phyloP scores from a whole-genome alignment of 2,113 vertebrate genomes.

The Hydrolagus affinis region DNA sequence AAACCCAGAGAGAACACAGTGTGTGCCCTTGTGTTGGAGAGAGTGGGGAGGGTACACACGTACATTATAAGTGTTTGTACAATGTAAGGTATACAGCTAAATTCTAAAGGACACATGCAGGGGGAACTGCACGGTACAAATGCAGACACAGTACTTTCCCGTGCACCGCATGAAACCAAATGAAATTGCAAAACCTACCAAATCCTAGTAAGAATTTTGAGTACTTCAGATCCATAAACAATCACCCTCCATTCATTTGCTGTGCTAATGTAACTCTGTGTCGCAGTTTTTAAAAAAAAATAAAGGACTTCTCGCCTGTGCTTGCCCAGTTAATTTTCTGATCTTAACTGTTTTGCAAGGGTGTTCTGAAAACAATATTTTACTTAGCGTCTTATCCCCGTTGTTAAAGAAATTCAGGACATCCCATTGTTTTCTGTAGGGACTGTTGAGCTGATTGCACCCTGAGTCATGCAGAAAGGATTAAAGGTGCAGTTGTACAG shows the following conservation, averaged over 20 bases:
- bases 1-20: background rate
- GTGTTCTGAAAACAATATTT: background rate
- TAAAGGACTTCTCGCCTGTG: no score
- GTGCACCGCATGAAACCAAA: background rate
- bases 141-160: no score
- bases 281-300: background rate
- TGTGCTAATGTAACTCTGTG: background rate
- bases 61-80: background rate
- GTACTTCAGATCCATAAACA: no score
- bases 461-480: slow-evolving; percentile 26
- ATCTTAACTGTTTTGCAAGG: background rate
- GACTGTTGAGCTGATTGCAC: slow-evolving; percentile 24
- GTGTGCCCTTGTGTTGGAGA: background rate
- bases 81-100: background rate
- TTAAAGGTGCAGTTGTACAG: slow-evolving; percentile 18
- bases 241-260: background rate
- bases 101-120: no score
- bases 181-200: background rate
- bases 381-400: background rate
- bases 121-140: no score
- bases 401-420: slow-evolving; percentile 8
- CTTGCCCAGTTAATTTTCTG: slow-evolving; percentile 10
- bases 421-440: slow-evolving; percentile 18
- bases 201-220: slow-evolving; percentile 2
- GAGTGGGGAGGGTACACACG: background rate